Evolutionary conservation across 2,888 invertebrate genomes (phyloP).

Genomic region (Ctenicera cuprea): DNA sequence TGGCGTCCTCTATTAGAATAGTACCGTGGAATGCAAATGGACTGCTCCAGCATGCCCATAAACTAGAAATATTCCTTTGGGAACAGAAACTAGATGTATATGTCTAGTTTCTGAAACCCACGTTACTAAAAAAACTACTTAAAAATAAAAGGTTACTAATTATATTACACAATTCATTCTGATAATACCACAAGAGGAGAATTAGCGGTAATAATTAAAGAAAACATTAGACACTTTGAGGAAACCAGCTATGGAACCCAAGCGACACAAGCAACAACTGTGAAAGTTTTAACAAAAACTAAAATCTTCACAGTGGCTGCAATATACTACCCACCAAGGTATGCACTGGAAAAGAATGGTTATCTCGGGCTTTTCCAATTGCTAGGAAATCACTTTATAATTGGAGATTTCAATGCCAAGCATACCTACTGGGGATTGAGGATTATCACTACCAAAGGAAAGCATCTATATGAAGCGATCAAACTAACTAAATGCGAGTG

Average conservation of each 20-base stretch:
- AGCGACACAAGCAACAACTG: constrained; percentile 27
- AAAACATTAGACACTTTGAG: constrained; percentile 26
- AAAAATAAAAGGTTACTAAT: constrained; percentile 18
- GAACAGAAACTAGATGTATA: background rate
- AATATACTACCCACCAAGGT: constrained; percentile 32
- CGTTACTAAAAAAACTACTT: constrained; percentile 18
- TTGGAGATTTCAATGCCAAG: constrained; percentile 22
- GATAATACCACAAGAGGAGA: too few relatives aligned
- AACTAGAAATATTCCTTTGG: constrained; percentile 14
- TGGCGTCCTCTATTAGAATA: constrained; percentile 39
- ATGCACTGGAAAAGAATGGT: constrained; percentile 22
- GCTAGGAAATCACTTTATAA: constrained; percentile 28
- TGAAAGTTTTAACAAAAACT: constrained; percentile 10
- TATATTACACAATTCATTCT: background rate
- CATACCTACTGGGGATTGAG: too few relatives aligned
- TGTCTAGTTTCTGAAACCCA: background rate
- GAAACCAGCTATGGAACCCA: constrained; percentile 10
- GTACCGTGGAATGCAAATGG: constrained; percentile 50
- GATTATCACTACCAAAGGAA: constrained; percentile 40
- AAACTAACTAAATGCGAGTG: constrained; percentile 30
- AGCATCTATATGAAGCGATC: constrained; percentile 20
- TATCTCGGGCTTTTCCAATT: constrained; percentile 16
- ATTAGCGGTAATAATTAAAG: constrained; percentile 12
- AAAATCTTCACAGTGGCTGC: constrained; percentile 15
- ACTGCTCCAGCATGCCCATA: too few relatives aligned